Conservation (phyloP, 2,888 invertebrate genomes). For the Phaedon cochleariae region DNA sequence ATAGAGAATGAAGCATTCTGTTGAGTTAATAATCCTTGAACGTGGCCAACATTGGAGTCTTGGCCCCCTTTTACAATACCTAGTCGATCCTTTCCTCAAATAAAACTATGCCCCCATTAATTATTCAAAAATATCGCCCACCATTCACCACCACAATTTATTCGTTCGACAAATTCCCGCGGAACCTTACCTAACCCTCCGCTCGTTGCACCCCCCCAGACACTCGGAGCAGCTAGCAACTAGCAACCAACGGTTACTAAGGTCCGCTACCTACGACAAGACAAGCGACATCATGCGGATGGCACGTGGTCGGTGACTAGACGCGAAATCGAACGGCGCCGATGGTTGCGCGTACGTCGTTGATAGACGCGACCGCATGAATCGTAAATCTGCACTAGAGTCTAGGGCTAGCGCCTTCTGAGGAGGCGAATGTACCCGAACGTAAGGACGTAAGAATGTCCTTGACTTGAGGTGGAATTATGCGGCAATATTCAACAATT, state of each 20-base stretch:
- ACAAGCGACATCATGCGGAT: slow-evolving; percentile 42
- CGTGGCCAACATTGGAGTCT: too few relatives aligned
- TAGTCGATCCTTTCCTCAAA: too few relatives aligned
- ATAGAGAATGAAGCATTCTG: too few relatives aligned
- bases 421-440: too few relatives aligned
- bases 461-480: too few relatives aligned
- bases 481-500: too few relatives aligned
- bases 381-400: not conserved
- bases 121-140: slow-evolving; percentile 25
- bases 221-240: slow-evolving; percentile 47
- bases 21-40: too few relatives aligned
- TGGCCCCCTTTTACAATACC: too few relatives aligned
- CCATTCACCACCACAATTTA: slow-evolving; percentile 9
- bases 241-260: slow-evolving; percentile 55
- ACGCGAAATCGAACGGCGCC: slow-evolving; percentile 32
- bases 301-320: slow-evolving; percentile 21
- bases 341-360: slow-evolving; percentile 15
- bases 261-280: slow-evolving; percentile 41
- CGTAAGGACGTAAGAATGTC: too few relatives aligned
- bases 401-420: too few relatives aligned
- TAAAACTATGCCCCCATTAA: too few relatives aligned
- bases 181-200: slow-evolving; percentile 17
- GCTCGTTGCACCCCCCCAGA: slow-evolving; percentile 16
- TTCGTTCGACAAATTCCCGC: slow-evolving; percentile 27
- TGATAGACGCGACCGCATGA: slow-evolving; percentile 20